These are phyloP conservation scores for Tipula confusa DNA, from an alignment of 2,888 invertebrate species.

Conservation along the genomic window DNA sequence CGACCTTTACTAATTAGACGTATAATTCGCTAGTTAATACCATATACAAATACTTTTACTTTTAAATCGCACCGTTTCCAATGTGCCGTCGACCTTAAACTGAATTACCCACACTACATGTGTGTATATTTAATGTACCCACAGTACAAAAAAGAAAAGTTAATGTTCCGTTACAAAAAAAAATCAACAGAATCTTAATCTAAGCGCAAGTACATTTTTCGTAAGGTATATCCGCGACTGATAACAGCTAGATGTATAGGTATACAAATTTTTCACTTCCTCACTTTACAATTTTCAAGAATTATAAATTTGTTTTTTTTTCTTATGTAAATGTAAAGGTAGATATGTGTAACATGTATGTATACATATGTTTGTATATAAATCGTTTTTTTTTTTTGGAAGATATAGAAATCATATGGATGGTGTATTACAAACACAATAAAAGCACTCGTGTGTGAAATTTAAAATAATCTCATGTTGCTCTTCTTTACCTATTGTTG, in stretches of 20 bases:
- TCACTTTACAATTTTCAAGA: not conserved
- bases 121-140: not conserved
- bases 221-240: not conserved
- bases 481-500: not conserved
- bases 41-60: not conserved
- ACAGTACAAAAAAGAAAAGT: not conserved
- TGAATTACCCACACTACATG: not conserved
- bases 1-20: not conserved
- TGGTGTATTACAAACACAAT: not conserved
- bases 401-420: slow-evolving; percentile 25
- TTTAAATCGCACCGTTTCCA: not conserved
- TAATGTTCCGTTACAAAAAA: not conserved
- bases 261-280: not conserved
- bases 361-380: slow-evolving; percentile 14
- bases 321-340: not conserved
- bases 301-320: not conserved
- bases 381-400: not conserved
- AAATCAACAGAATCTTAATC: not conserved
- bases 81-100: not conserved
- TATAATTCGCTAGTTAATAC: not conserved
- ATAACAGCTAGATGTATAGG: not conserved
- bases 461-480: not conserved
- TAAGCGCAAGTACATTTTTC: not conserved
- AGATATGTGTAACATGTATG: not conserved
- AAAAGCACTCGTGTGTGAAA: not conserved